These are phyloP conservation scores for Drosophila tripunctata DNA, from an alignment of 2,888 invertebrate species.

Conservation along the genomic window DNA sequence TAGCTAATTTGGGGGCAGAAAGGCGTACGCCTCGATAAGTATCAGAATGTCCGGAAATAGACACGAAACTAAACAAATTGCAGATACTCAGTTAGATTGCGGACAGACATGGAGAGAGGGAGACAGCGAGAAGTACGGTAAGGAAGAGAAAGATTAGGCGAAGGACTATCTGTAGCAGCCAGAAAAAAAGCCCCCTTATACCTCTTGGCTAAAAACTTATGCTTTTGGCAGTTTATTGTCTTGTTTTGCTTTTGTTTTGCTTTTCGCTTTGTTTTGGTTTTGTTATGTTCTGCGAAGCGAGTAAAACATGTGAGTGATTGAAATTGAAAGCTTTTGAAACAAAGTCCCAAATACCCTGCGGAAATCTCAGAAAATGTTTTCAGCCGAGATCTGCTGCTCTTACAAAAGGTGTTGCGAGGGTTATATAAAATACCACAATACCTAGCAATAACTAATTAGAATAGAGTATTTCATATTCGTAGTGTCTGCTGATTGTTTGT, in stretches of 20 bases:
- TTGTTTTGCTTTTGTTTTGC: constrained; percentile 69
- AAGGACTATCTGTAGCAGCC: background rate
- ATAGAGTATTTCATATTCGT: background rate
- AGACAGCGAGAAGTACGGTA: background rate
- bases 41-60: background rate
- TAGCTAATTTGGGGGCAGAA: constrained; percentile 1
- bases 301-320: constrained; percentile 16
- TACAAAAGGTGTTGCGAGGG: too few species aligned
- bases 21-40: constrained; percentile 4
- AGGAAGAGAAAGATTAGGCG: background rate
- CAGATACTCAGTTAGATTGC: constrained; percentile 18
- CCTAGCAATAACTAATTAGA: too few species aligned
- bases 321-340: background rate
- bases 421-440: too few species aligned
- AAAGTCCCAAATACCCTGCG: background rate
- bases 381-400: too few species aligned
- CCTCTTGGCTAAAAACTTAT: constrained; percentile 56
- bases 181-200: background rate
- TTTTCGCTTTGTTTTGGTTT: constrained; percentile 38
- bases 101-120: background rate
- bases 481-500: background rate
- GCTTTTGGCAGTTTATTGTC: constrained; percentile 74
- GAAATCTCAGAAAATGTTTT: too few species aligned
- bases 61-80: constrained; percentile 41
- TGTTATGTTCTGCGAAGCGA: constrained; percentile 18